phyloP scores from a whole-genome alignment of 1,140 invertebrate species.

The Aphidius gifuensis region DNA sequence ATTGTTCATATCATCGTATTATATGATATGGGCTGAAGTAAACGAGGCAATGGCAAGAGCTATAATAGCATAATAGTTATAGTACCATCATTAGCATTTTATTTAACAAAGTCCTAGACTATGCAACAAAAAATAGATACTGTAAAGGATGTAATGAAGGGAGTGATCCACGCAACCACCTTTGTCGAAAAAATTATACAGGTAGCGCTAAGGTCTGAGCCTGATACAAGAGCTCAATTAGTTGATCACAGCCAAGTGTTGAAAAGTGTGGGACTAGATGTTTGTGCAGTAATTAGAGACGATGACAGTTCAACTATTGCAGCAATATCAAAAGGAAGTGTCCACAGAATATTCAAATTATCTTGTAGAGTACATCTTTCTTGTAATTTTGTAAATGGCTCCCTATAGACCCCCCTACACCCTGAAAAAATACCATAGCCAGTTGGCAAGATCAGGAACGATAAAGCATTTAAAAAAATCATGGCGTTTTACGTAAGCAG shows the following conservation, averaged over 20 bases:
- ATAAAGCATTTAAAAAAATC: constrained; percentile 20
- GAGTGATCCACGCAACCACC: constrained; percentile 27
- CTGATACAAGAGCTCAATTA: constrained; percentile 11
- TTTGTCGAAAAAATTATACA: constrained; percentile 7
- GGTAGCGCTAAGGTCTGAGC: constrained; percentile 11
- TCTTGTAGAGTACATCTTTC: constrained; percentile 3
- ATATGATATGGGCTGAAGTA: not conserved
- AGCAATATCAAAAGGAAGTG: not conserved
- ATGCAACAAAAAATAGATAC: constrained; percentile 4
- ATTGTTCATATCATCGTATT: constrained; percentile 1
- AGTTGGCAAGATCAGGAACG: constrained; percentile 2
- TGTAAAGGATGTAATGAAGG: constrained; percentile 18
- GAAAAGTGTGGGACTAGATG: not conserved
- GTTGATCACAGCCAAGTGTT: constrained; percentile 12
- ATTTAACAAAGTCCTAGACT: not conserved
- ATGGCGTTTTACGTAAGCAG: constrained; percentile 24
- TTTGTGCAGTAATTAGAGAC: not conserved
- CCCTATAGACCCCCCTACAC: too few relatives aligned
- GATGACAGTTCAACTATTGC: constrained; percentile 10
- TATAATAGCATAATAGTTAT: not conserved
- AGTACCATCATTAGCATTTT: not conserved
- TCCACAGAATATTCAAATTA: not conserved
- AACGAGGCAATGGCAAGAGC: not conserved
- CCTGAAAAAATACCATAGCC: not conserved
- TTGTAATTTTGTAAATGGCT: constrained; percentile 5